Evolutionary conservation across 2,888 invertebrate species (phyloP).

Genomic region (Elegia similella): DNA sequence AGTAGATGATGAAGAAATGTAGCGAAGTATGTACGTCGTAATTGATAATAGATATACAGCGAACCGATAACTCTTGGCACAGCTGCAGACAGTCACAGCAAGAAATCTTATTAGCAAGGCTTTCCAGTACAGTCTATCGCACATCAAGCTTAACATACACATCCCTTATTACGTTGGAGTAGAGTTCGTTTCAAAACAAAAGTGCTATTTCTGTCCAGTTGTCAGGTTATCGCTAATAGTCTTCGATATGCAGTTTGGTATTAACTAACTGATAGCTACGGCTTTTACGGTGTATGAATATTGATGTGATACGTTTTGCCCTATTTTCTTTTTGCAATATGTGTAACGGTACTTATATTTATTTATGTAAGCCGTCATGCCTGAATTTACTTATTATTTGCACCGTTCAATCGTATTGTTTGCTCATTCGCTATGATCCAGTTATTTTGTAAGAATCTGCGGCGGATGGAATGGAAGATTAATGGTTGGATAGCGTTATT

Average conservation of each 20-base stretch:
- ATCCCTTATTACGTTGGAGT: no score
- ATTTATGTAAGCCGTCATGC: background rate
- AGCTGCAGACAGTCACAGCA: background rate
- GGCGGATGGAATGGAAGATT: background rate
- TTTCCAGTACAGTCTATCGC: constrained; percentile 19
- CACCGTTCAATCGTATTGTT: background rate
- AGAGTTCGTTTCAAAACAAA: no score
- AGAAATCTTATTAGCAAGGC: constrained; percentile 36
- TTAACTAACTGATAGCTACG: constrained; percentile 3
- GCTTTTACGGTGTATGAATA: background rate
- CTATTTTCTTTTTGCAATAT: background rate
- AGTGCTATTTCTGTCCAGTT: constrained; percentile 21
- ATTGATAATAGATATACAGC: no score
- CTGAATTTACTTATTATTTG: background rate
- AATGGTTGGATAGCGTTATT: background rate
- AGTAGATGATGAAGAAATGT: no score
- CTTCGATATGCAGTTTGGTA: background rate
- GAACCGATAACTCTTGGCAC: no score
- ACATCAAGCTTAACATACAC: no score
- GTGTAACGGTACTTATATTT: background rate
- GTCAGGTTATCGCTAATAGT: constrained; percentile 39
- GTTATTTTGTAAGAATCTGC: background rate
- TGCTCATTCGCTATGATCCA: background rate
- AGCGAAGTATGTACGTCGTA: no score
- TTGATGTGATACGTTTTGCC: background rate